Evolutionary conservation across 1,140 invertebrate species (phyloP), one percentile per base, ranked within the genome.

Genomic region (Diorhabda carinulata): DNA sequence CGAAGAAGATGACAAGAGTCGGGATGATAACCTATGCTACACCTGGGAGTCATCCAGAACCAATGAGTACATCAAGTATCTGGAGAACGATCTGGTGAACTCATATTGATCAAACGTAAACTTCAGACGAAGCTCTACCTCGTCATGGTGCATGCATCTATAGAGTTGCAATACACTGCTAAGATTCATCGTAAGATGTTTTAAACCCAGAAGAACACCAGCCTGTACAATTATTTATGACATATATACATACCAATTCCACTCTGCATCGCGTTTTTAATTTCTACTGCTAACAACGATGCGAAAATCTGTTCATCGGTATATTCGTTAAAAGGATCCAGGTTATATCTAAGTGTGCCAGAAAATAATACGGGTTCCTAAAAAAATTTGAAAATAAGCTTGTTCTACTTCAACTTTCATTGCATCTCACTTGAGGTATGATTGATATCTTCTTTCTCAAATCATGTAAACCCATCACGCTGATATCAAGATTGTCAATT

Each of bases 351-450:
- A 52, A 95, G 79, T 47, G 85, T 88, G 4, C 88, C 90, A n/a
- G 89, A 90, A 79, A 95, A 96, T 0, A 96, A 81, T 1, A 94
- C 87, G 2, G 92, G 92, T 69, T 89, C 90, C 81, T 95, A 70
- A 5, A 69, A 64, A 72, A 67, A 73, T 6, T 25, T n/a, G 40
- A 25, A 8, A 43, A 58, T 45, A 25, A 25, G 25, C 25, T 25
- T 25, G 25, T 1, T 25, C 25, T 25, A 25, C 25, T 25, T 25
- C 25, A 52, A 52, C 45, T 52, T 52, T 52, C 8, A 52, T 4
- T n/a, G 47, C n/a, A 52, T 60, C 89, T 71, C 87, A 91, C 81
- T 62, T 94, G 92, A 6, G 92, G 92, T 73, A 95, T 93, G 9
- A 94, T 92, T 0, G 92, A 91, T 65, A 95, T 85, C 72, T 87